Percentiles rank a stretch among this genome's conserved stretches.
Conservation (phyloP, 2,797 vertebrate genomes). For the Semotilus atromaculatus region DNA sequence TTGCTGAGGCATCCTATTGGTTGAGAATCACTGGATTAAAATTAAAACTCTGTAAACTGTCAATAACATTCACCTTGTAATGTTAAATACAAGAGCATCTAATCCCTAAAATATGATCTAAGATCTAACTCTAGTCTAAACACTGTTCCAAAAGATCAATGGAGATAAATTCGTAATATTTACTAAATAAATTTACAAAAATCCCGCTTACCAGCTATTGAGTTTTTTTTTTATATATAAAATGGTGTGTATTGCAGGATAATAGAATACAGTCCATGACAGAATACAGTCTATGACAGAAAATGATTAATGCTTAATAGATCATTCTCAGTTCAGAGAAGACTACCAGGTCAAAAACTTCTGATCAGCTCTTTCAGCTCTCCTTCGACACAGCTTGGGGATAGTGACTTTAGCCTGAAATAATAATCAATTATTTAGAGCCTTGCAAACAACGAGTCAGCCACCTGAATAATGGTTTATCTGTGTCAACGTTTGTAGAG, state of each 20-base stretch:
- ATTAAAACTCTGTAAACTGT: not conserved
- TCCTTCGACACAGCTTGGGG: not conserved
- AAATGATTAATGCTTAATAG: not conserved
- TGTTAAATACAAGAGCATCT: not conserved
- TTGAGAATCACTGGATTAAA: no score
- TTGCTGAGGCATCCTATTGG: no score
- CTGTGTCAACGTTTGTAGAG: conserved; percentile 47
- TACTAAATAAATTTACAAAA: not conserved
- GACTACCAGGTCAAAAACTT: not conserved
- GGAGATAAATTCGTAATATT: not conserved
- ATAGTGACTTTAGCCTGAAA: not conserved
- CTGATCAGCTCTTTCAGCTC: not conserved
- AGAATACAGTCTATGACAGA: not conserved
- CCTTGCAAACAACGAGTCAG: conserved; percentile 44
- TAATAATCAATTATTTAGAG: conserved; percentile 42
- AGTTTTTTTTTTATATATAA: not conserved
- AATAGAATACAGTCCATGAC: not conserved
- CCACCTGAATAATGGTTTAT: conserved; percentile 42
- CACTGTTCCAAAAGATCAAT: not conserved
- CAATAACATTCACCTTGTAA: not conserved
- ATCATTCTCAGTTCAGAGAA: not conserved
- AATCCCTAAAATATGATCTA: not conserved
- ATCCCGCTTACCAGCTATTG: not conserved
- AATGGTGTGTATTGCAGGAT: not conserved
- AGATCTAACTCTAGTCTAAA: not conserved